Evolutionary conservation across 2,888 invertebrate species (phyloP).

Genomic region (Hymenopus coronatus): DNA sequence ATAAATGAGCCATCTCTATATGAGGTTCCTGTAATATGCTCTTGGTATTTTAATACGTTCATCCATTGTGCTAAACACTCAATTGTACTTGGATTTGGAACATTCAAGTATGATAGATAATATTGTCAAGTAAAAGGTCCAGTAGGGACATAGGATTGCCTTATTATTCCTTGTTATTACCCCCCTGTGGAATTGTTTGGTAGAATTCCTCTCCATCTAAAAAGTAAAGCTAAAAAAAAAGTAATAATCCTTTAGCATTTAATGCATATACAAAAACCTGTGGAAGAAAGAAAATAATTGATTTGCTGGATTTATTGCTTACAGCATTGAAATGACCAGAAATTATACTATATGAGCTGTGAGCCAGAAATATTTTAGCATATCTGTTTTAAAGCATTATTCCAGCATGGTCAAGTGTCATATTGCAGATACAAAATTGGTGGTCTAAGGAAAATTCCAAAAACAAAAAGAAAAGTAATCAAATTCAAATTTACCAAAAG

Average conservation of each 20-base stretch:
- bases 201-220: background rate
- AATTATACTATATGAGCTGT: background rate
- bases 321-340: background rate
- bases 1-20: background rate
- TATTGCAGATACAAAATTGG: background rate
- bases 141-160: background rate
- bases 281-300: background rate
- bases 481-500: background rate
- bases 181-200: background rate
- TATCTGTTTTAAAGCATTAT: background rate
- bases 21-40: background rate
- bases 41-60: background rate
- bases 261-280: background rate
- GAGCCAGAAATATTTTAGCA: background rate
- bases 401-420: background rate
- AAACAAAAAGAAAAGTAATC: background rate
- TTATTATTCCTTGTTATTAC: background rate
- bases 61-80: background rate
- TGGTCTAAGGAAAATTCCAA: too few relatives aligned
- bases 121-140: background rate
- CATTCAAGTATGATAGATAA: background rate
- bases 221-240: background rate
- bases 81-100: background rate
- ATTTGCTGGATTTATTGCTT: background rate
- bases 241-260: background rate